Conservation (phyloP, 1,140 invertebrate species). For the Luehdorfia chinensis region DNA sequence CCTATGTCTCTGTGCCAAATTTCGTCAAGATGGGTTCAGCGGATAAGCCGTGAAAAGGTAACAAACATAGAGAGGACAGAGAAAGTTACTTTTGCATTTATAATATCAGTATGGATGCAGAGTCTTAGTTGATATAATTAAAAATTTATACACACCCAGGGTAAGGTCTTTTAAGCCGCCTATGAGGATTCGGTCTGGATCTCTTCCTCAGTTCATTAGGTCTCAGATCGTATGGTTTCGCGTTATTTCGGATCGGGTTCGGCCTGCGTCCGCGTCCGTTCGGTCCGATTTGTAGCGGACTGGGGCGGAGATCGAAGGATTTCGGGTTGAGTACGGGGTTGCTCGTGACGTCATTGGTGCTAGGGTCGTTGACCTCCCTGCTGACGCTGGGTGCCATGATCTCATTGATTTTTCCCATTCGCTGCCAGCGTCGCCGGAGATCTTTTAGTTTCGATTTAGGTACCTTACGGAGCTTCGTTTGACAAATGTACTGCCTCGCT, state of each 20-base stretch:
- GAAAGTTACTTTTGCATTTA: no score
- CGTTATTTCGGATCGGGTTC: constrained; percentile 28
- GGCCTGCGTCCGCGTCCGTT: constrained; percentile 23
- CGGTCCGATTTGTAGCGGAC: constrained; percentile 25
- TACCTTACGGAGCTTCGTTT: constrained; percentile 74
- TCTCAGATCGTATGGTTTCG: constrained; percentile 34
- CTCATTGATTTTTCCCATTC: constrained; percentile 73
- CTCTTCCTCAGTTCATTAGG: constrained; percentile 49
- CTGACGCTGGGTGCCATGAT: constrained; percentile 62
- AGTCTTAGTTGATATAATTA: no score
- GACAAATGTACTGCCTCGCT: constrained; percentile 82
- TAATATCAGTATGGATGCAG: no score
- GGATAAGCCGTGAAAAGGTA: no score
- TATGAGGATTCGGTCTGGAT: constrained; percentile 34
- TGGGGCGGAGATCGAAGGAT: constrained; percentile 54
- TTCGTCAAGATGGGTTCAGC: no score
- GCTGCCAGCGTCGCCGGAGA: constrained; percentile 54
- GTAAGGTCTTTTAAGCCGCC: constrained; percentile 58
- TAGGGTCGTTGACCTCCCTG: constrained; percentile 54
- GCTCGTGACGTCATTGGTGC: constrained; percentile 55
- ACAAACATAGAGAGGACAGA: no score
- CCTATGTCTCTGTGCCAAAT: no score
- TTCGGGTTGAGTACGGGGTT: constrained; percentile 54
- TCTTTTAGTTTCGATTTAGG: constrained; percentile 61
- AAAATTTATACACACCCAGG: constrained; percentile 50